Conservation (phyloP, 1,140 invertebrate species). For the Tribolium madens region DNA sequence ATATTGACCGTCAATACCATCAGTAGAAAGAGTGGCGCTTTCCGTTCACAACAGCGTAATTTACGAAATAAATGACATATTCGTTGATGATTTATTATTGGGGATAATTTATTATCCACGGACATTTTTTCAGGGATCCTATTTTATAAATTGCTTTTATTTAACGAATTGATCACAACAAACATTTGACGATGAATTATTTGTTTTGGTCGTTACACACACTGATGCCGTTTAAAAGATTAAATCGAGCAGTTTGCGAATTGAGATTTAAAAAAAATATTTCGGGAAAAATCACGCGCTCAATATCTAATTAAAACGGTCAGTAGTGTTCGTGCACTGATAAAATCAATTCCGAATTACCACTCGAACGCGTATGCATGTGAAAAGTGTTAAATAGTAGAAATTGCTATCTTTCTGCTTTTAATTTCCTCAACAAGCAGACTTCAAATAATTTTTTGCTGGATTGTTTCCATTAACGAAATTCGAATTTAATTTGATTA, state of each 20-base stretch:
- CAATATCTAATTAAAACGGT: constrained; percentile 18
- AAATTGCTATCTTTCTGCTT: constrained; percentile 9
- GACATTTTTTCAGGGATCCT: constrained; percentile 28
- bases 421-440: constrained; percentile 30
- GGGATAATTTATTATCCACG: constrained; percentile 16
- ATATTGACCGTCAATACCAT: constrained; percentile 23
- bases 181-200: constrained; percentile 23
- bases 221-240: background rate
- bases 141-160: constrained; percentile 37
- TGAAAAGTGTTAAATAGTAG: constrained; percentile 20
- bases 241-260: background rate
- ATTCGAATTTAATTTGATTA: constrained; percentile 5
- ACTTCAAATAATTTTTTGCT: constrained; percentile 16
- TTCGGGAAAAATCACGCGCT: background rate
- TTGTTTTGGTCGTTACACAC: background rate
- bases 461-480: background rate
- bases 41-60: constrained; percentile 27
- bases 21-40: constrained; percentile 7
- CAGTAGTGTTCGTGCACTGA: constrained; percentile 16
- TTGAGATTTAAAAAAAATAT: background rate
- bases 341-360: constrained; percentile 25
- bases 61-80: constrained; percentile 38
- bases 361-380: constrained; percentile 20
- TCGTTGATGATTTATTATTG: constrained; percentile 33
- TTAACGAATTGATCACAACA: constrained; percentile 29